Base-by-base conservation (phyloP, 1,140 invertebrate genomes). In the Magallana ariakensis region DNA sequence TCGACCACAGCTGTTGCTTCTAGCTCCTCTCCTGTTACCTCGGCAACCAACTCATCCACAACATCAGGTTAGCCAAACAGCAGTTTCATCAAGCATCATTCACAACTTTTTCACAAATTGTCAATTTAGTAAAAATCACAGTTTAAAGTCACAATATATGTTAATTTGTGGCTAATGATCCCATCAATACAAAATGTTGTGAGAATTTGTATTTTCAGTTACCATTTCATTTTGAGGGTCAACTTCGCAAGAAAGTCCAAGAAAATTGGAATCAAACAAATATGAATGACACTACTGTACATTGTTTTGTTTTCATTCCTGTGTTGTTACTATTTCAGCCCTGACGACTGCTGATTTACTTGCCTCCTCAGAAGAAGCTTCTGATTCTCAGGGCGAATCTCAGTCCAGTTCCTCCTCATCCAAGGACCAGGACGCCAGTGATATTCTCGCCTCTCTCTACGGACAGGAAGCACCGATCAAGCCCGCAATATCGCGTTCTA, bases 11-110 rank as follows among this genome's bases (percentile, higher is more conserved):
- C 83, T 81, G 82, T 33, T 87, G 8, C 84, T 62, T 16, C 58
- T 46, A 81, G 81, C n/a, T 57, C 87, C 11, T 86, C 82, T 83
- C 85, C 85, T 33, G 81, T 85, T 13, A 89, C 87, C 53, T 57
- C 84, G 11, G 85, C 87, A 15, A 87, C 87, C 55, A 91, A 88
- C 46, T 86, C 90, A 16, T 88, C 89, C 13, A 89, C 87, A 10
- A 58, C 91, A 0, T 91, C 92, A 80, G 89, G 89, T 87, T 86
- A 54, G 13, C 10, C 60, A 46, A 4, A 46, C 5, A 46, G 33
- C 33, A 46, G 3, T 46, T 2, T 46, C 33, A 46, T 33, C 33
- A 33, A 0, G 1, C 33, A 33, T 46, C 2, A 46, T 46, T 46
- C 33, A 46, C 1, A 5, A 46, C 33, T 33, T n/a, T n/a, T n/a